These are phyloP conservation scores for Tauraco erythrolophus DNA, from an alignment of 2,113 vertebrate species.

Conservation along the genomic window DNA sequence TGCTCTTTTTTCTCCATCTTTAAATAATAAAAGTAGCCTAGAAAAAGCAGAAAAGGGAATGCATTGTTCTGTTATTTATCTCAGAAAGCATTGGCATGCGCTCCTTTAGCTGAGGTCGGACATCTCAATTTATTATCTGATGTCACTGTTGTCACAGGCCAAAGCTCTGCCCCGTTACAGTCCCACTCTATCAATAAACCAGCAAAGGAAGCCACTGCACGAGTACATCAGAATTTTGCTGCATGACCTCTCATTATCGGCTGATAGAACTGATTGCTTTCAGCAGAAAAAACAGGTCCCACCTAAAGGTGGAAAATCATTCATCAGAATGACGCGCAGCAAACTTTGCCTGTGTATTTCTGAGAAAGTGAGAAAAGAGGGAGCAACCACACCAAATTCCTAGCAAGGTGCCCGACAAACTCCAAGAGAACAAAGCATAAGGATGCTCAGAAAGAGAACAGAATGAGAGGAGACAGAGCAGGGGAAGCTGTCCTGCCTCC, in stretches of 20 bases:
- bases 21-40: neutral
- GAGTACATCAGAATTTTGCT: neutral
- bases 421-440: too few relatives aligned
- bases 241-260: rapidly evolving
- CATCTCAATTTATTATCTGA: neutral
- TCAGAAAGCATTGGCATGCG: neutral
- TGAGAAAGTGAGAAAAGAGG: neutral
- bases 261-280: neutral
- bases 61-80: neutral
- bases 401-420: neutral
- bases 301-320: neutral
- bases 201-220: neutral
- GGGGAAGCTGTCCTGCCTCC: neutral
- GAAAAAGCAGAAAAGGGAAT: neutral
- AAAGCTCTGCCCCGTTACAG: neutral
- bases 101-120: neutral
- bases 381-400: neutral
- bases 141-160: neutral
- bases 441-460: neutral
- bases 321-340: rapidly evolving
- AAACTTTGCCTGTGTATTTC: neutral
- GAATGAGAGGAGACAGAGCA: neutral
- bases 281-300: neutral
- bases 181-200: neutral
- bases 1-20: neutral